Evolutionary conservation across 2,797 vertebrate species (phyloP).

Genomic region (Lepilemur ruficaudatus): DNA sequence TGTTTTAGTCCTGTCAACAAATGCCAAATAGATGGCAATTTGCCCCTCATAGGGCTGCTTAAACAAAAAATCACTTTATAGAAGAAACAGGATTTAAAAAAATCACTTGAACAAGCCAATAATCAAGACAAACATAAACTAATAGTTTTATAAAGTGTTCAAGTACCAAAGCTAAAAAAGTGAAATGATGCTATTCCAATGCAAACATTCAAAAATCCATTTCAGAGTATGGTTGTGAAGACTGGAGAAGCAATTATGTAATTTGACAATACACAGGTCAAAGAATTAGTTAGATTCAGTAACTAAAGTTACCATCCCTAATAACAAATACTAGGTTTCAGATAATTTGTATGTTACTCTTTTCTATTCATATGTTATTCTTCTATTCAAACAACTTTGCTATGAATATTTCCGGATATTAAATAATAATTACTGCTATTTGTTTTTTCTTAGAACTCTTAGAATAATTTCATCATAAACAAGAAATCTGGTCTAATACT

Average conservation of each 20-base stretch:
- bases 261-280: not conserved
- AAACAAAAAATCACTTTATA: not conserved
- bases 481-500: conserved; percentile 30
- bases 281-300: conserved; percentile 30
- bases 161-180: conserved; percentile 22
- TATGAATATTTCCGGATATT: conserved; percentile 22
- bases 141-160: conserved; percentile 23
- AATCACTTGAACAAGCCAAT: conserved; percentile 10
- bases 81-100: not conserved
- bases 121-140: conserved; percentile 34
- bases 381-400: conserved; percentile 29
- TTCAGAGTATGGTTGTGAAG: not conserved
- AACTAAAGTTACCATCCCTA: not conserved
- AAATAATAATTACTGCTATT: conserved; percentile 31
- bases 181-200: not conserved
- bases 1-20: conserved; percentile 12
- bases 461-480: conserved; percentile 48
- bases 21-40: not conserved
- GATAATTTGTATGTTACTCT: not conserved
- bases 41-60: not conserved
- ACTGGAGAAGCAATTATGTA: not conserved
- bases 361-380: not conserved
- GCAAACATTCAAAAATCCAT: not conserved
- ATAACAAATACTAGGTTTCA: not conserved
- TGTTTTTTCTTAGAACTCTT: conserved; percentile 29